phyloP scores from a whole-genome alignment of 2,888 invertebrate genomes.

The Chydorus sphaericus region DNA sequence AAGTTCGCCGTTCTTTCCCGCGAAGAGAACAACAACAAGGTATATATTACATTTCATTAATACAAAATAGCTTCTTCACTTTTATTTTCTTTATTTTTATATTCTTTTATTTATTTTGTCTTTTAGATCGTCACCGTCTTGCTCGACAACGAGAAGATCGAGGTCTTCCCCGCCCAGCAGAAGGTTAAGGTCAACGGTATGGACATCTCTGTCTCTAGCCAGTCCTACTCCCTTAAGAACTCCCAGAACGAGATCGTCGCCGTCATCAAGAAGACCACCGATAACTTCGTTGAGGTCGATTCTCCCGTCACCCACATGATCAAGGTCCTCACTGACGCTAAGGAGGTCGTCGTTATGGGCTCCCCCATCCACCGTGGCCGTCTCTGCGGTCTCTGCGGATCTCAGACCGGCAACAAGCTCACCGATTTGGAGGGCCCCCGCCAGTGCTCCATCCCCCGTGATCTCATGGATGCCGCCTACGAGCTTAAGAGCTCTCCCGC shows the following conservation, averaged over 20 bases:
- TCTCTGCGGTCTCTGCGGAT: slow-evolving; percentile 15
- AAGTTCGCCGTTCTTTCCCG: slow-evolving; percentile 28
- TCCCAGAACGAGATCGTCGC: slow-evolving; percentile 8
- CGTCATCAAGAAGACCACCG: slow-evolving; percentile 10
- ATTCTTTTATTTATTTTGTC: too few relatives aligned
- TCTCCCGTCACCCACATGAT: slow-evolving; percentile 9
- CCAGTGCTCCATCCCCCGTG: slow-evolving; percentile 10
- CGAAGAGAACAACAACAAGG: slow-evolving; percentile 18
- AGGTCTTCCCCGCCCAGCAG: slow-evolving; percentile 5
- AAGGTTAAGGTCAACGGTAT: slow-evolving; percentile 11
- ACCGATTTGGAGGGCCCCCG: slow-evolving; percentile 12
- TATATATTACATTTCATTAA: background rate
- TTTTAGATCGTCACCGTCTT: slow-evolving; percentile 11
- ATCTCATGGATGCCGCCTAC: slow-evolving; percentile 14
- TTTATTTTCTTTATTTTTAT: too few relatives aligned
- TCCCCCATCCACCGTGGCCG: slow-evolving; percentile 14
- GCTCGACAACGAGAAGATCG: slow-evolving; percentile 13
- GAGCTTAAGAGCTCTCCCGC: slow-evolving; percentile 11
- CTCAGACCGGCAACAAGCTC: slow-evolving; percentile 11
- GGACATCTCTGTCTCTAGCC: background rate
- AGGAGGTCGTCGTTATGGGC: slow-evolving; percentile 5
- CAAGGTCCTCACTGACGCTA: slow-evolving; percentile 4
- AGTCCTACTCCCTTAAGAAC: background rate
- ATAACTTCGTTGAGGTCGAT: slow-evolving; percentile 11
- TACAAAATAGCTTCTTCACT: background rate